A percentile compares a stretch with the other conserved stretches of the same genome.
Conservation (phyloP, 1,140 invertebrate genomes). For the Episyrphus balteatus region DNA sequence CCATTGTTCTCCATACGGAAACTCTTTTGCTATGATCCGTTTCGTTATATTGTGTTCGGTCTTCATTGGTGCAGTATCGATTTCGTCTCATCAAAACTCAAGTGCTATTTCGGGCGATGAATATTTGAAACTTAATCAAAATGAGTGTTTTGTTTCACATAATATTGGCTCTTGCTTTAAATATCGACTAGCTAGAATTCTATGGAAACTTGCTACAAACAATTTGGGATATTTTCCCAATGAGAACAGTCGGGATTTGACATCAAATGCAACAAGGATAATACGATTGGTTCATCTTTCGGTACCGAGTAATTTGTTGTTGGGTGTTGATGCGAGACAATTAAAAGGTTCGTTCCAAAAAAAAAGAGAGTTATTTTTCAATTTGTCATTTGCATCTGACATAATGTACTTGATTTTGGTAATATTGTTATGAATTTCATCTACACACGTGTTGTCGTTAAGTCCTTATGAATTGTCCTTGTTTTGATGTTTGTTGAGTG, state of each 20-base stretch:
- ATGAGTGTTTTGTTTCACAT: slow-evolving; percentile 25
- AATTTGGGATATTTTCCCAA: slow-evolving; percentile 29
- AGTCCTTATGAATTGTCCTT: slow-evolving; percentile 6
- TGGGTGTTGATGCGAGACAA: slow-evolving; percentile 29
- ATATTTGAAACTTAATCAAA: slow-evolving; percentile 25
- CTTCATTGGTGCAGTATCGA: too few relatives aligned
- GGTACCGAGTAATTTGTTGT: slow-evolving; percentile 21
- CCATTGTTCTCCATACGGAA: too few relatives aligned
- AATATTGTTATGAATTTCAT: slow-evolving; percentile 3
- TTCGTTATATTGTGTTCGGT: too few relatives aligned
- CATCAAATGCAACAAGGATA: slow-evolving; percentile 11
- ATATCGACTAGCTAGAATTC: slow-evolving; percentile 26
- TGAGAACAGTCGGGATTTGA: slow-evolving; percentile 20
- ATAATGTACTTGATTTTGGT: slow-evolving; percentile 1
- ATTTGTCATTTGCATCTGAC: slow-evolving; percentile 3
- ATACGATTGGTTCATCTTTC: slow-evolving; percentile 25
- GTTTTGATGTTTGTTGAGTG: slow-evolving; percentile 6
- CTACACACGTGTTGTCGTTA: slow-evolving; percentile 1
- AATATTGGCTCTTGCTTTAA: slow-evolving; percentile 32
- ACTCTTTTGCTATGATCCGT: too few relatives aligned
- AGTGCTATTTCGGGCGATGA: slow-evolving; percentile 8
- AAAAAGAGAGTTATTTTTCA: slow-evolving; percentile 1
- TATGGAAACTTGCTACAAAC: slow-evolving; percentile 33
- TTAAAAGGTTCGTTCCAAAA: slow-evolving; percentile 20
- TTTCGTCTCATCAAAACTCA: too few relatives aligned